These are phyloP conservation scores for Anoncus sp. DNA, from an alignment of 2,888 invertebrate species.

Conservation along the genomic window DNA sequence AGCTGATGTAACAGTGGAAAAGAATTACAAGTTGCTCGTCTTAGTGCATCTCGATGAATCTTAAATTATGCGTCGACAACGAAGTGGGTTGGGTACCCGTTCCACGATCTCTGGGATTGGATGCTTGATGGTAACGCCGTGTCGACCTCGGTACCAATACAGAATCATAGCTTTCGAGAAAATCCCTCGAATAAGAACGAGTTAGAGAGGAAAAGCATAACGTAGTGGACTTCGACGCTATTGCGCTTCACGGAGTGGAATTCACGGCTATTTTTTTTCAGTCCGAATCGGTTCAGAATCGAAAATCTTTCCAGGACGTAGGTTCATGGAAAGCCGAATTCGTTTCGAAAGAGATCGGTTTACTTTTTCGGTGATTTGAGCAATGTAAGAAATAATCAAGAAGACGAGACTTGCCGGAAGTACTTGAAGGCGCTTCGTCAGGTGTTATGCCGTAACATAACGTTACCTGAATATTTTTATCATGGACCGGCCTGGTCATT, in stretches of 20 bases:
- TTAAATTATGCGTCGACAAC: slow-evolving; percentile 79
- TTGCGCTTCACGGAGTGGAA: slow-evolving; percentile 6
- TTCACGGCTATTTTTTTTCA: slow-evolving; percentile 6
- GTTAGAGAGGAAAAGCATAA: neutral
- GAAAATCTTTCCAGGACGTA: slow-evolving; percentile 29
- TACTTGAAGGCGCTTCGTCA: neutral
- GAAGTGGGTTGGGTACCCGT: slow-evolving; percentile 34
- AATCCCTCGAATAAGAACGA: slow-evolving; percentile 14
- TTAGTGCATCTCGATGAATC: slow-evolving; percentile 81
- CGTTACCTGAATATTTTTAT: neutral
- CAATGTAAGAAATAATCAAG: slow-evolving; percentile 8
- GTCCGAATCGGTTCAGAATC: neutral
- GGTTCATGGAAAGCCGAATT: neutral
- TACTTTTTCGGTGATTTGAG: neutral
- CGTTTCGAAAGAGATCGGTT: neutral
- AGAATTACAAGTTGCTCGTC: slow-evolving; percentile 82
- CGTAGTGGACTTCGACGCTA: neutral
- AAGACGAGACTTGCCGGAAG: slow-evolving; percentile 1
- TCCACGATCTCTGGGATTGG: slow-evolving; percentile 9
- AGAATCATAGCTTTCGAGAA: slow-evolving; percentile 35
- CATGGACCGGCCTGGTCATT: neutral
- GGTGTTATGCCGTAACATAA: neutral
- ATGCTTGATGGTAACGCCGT: slow-evolving; percentile 1
- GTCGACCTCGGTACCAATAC: slow-evolving; percentile 29
- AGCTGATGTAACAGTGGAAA: slow-evolving; percentile 70